phyloP scores from a whole-genome alignment of 2,113 vertebrate species.

The Micronycteris hirsuta region DNA sequence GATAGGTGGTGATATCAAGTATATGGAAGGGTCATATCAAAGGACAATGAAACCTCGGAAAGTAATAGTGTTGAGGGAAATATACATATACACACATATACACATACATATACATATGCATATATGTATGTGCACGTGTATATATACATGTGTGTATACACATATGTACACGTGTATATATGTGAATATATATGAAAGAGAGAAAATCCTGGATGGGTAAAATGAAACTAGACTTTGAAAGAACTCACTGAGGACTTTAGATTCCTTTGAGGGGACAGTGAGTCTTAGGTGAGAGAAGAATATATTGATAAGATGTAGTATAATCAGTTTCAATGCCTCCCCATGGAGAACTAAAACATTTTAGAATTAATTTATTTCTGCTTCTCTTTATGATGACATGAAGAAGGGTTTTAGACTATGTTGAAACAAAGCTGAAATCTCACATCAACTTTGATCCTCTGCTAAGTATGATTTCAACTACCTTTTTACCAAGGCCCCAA shows the following conservation, averaged over 20 bases:
- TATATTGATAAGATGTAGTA: not conserved
- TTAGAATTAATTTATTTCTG: not conserved
- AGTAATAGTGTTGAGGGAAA: not conserved
- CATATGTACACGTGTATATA: not conserved
- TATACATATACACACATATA: not conserved
- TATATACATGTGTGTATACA: too few relatives aligned
- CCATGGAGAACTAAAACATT: not conserved
- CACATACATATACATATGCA: not conserved
- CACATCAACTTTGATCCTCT: not conserved
- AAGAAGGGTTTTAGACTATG: not conserved
- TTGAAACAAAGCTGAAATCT: not conserved
- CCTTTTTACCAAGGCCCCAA: not conserved
- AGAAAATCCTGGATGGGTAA: not conserved
- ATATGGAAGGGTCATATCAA: not conserved
- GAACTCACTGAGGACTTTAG: not conserved
- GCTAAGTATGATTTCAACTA: not conserved
- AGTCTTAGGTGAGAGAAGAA: not conserved
- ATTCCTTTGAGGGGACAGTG: not conserved
- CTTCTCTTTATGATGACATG: not conserved
- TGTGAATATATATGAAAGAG: not conserved
- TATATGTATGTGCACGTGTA: too few relatives aligned
- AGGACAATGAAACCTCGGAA: not conserved
- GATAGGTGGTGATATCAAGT: not conserved
- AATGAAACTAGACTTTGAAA: not conserved
- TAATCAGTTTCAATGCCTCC: not conserved